Evolutionary conservation across 2,888 invertebrate genomes (phyloP), one percentile per base, ranked within the genome.

Genomic region (Sisyra nigra): DNA sequence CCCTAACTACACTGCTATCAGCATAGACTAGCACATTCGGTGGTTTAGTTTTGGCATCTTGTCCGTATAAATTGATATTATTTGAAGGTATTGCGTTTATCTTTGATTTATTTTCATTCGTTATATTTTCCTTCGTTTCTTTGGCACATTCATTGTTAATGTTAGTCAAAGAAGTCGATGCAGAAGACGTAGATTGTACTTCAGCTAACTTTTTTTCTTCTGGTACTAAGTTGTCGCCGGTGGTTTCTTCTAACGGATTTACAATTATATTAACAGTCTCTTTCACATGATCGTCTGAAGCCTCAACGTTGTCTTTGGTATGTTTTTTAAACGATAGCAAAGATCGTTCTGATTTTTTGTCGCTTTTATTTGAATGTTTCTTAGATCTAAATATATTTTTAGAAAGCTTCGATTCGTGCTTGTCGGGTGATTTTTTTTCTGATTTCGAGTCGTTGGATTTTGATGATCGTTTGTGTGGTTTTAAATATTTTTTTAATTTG

Each of bases 21-120:
- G 85, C 81, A 60, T 80, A 86, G 50, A 87, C 80, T 46, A 87
- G 66, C 53, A 87, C 74, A 64, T 85, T 86, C 3, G 83, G 80
- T 38, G 86, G 84, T 59, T 84, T 85, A 2, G 70, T 24, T 24
- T 24, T 24, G 24, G 24, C 24, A 24, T 24, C 24, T 24, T 24
- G 24, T 24, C 24, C 24, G 7, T 24, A 5, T 24, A 24, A 5
- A 24, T 24, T 24, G 3, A 24, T 5, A 24, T 3, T 24, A 24
- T 24, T 24, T 24, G 24, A 7, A 24, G 24, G 24, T 24, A 24
- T 7, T 24, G 24, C 3, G 7, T 24, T 24, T 5, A 24, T 24
- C 7, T 24, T 24, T 7, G 24, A 24, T 24, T 24, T 24, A 7
- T 24, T 24, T 24, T 24, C 24, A 24, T 24, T 24, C 24, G 24